Base-by-base conservation (phyloP, 2,113 vertebrate genomes). In the Cathartes aura region DNA sequence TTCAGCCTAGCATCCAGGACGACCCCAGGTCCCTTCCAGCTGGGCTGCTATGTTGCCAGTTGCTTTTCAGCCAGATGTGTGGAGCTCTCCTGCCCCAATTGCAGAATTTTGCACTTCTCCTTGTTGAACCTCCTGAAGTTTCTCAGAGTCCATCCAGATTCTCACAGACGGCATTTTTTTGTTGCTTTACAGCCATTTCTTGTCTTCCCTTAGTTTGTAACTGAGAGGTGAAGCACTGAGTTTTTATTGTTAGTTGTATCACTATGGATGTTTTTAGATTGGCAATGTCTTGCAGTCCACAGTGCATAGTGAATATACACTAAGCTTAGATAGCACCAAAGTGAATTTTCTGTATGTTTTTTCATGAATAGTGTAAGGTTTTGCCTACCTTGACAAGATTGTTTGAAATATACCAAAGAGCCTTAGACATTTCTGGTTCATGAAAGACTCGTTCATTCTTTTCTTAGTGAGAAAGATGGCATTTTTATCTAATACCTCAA, bases 401-500 rank as follows among this genome's bases (percentile, higher is more conserved):
- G 29, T 90, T 85, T 94, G 70, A 96, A 76, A 82, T 83, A 58
- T 23, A 50, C 21, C 26, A 40, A 79, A 79, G 47, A 94, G 43
- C 66, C 27, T 52, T 86, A 47, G 47, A 76, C 8, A 34, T 60
- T 82, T 86, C 53, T 88, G 40, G 47, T 82, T 90, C 16, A 38
- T 67, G 42, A 90, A 79, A 80, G 40, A 72, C 38, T 79, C 1
- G 1, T 56, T 75, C 47, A 71, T 82, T 92, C 15, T 88, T 87
- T 94, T 67, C 59, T 79, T 67, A 59, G 73, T 48, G 32, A 85
- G 45, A 93, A 90, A 63, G 50, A 73, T 73, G 50, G 10, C 42
- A 30, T 89, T 95, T 97, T 94, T 70, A 73, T 91, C 75, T 86
- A 66, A 50, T 74, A 78, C 15, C 32, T 91, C 26, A 78, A 91